These are phyloP conservation scores for Ellobium chinense DNA, from an alignment of 2,888 invertebrate species.

Conservation along the genomic window DNA sequence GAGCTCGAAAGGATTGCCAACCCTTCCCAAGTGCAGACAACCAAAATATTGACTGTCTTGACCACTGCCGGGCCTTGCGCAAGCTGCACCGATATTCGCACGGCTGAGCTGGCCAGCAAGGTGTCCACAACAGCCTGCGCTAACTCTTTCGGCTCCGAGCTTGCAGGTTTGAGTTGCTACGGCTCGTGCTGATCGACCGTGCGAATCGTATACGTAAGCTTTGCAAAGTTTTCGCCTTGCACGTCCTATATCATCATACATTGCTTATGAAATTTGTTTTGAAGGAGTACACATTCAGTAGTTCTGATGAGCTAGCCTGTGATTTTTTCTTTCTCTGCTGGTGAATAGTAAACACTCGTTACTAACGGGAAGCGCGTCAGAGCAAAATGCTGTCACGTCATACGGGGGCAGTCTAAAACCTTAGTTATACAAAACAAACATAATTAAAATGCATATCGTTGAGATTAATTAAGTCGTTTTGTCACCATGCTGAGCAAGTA, in stretches of 20 bases:
- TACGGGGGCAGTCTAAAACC: no score
- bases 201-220: constrained; percentile 1
- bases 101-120: no score
- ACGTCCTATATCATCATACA: constrained; percentile 32
- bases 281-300: no score
- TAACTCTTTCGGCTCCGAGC: neutral
- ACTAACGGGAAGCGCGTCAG: constrained; percentile 12
- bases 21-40: neutral
- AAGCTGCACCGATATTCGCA: no score
- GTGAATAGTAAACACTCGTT: neutral
- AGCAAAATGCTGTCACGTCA: neutral
- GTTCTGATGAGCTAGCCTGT: no score
- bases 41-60: neutral
- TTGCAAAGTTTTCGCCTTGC: constrained; percentile 5
- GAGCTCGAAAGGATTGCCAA: neutral
- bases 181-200: neutral
- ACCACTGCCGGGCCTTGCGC: neutral
- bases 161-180: neutral
- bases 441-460: no score
- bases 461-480: no score
- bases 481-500: no score
- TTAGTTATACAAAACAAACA: no score
- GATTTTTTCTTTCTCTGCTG: no score
- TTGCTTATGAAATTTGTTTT: constrained; percentile 5
- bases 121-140: neutral